Conservation (phyloP, 1,140 invertebrate genomes). For the Belonocnema kinseyi region DNA sequence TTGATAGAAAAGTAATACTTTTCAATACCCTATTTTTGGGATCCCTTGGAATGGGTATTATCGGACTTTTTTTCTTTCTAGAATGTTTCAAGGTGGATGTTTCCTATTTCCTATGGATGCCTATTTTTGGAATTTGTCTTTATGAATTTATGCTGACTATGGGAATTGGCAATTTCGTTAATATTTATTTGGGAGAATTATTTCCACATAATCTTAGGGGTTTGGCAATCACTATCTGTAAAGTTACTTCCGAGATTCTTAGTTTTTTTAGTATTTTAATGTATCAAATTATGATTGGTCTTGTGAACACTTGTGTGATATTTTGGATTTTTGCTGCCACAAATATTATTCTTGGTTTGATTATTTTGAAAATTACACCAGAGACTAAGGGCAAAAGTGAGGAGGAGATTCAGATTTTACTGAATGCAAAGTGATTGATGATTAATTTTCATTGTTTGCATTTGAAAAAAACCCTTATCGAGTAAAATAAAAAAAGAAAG, state of each 20-base stretch:
- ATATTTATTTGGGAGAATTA: neutral
- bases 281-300: neutral
- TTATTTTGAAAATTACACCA: neutral
- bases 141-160: neutral
- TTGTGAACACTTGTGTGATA: neutral
- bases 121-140: slow-evolving; percentile 5
- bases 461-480: too few relatives aligned
- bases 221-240: neutral
- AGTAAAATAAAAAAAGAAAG: too few relatives aligned
- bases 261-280: neutral
- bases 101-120: neutral
- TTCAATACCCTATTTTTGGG: neutral
- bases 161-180: neutral
- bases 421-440: neutral
- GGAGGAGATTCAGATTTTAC: neutral
- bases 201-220: neutral
- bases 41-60: neutral
- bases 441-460: too few relatives aligned
- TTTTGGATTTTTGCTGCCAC: neutral
- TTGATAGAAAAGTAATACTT: neutral
- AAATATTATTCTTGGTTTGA: neutral
- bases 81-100: neutral
- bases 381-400: neutral
- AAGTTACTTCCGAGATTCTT: neutral
- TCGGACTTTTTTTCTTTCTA: neutral